These are phyloP conservation scores for Dryococelus australis DNA, from an alignment of 2,888 invertebrate genomes.

Conservation along the genomic window DNA sequence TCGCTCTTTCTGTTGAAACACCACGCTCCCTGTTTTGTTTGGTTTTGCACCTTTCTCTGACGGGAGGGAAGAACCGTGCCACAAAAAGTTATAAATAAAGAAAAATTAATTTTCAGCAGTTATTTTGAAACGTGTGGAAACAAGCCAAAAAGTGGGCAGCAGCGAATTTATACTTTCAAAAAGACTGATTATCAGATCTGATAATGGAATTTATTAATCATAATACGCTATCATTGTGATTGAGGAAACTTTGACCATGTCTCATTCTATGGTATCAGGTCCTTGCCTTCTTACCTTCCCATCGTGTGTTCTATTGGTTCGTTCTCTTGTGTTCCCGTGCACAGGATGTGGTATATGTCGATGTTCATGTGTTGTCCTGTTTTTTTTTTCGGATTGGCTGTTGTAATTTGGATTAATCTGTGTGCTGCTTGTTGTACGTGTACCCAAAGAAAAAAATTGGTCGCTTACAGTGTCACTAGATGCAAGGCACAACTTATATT, in stretches of 20 bases:
- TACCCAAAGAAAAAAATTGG: background rate
- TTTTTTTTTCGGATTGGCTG: constrained; percentile 24
- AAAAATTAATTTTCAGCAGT: background rate
- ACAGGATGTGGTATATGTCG: constrained; percentile 19
- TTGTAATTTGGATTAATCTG: constrained; percentile 19
- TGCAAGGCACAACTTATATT: background rate
- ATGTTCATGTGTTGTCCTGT: constrained; percentile 20
- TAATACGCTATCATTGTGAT: background rate
- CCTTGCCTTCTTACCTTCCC: constrained; percentile 44
- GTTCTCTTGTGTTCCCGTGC: background rate
- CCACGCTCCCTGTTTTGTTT: background rate
- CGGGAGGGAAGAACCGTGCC: constrained; percentile 33
- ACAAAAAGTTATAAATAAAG: constrained; percentile 25
- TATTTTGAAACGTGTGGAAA: background rate
- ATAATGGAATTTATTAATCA: background rate
- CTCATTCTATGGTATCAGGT: constrained; percentile 59
- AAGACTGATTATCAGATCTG: background rate
- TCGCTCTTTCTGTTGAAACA: background rate
- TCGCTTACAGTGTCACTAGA: background rate
- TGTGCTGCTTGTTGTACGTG: constrained; percentile 22
- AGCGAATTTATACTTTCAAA: constrained; percentile 37
- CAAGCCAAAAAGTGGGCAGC: constrained; percentile 57
- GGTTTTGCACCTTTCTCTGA: constrained; percentile 12
- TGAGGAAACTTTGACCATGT: constrained; percentile 35
- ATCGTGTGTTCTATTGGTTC: constrained; percentile 22